Percentiles rank a stretch among this genome's conserved stretches.
These are phyloP conservation scores for Bovichtus diacanthus DNA, from an alignment of 2,797 vertebrate genomes.

Conservation along the genomic window DNA sequence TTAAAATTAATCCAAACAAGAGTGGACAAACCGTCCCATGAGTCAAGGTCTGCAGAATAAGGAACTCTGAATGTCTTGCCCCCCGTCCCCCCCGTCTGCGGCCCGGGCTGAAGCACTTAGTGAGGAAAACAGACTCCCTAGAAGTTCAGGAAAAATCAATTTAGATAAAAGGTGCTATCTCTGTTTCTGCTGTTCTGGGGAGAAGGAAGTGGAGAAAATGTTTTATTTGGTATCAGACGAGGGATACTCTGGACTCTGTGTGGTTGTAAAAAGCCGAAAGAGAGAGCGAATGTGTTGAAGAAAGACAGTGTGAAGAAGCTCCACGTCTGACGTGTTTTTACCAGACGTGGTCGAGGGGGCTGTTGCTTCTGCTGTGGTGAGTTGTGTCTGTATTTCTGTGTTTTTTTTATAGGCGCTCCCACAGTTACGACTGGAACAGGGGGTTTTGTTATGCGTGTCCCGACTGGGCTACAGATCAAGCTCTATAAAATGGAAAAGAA, in stretches of 20 bases:
- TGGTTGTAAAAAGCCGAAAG: slow-evolving; percentile 39
- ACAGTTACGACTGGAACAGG: neutral
- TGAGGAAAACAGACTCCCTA: slow-evolving; percentile 41
- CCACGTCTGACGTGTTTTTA: slow-evolving; percentile 46
- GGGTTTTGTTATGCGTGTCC: neutral
- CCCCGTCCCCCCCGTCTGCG: neutral
- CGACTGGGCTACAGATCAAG: neutral
- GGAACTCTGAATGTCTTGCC: slow-evolving; percentile 27
- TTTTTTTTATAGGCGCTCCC: slow-evolving; percentile 17
- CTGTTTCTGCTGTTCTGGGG: slow-evolving; percentile 36
- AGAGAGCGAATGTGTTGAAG: neutral
- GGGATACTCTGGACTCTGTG: slow-evolving; percentile 41
- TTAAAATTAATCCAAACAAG: slow-evolving; percentile 60
- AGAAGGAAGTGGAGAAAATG: slow-evolving; percentile 67
- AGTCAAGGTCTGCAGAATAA: slow-evolving; percentile 72
- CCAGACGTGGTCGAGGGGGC: slow-evolving; percentile 57
- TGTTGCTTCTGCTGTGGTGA: slow-evolving; percentile 48
- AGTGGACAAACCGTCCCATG: slow-evolving; percentile 38
- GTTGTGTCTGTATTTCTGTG: slow-evolving; percentile 38
- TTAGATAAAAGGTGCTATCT: slow-evolving; percentile 71
- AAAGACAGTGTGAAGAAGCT: slow-evolving; percentile 17
- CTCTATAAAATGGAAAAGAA: neutral
- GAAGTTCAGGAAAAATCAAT: slow-evolving; percentile 82
- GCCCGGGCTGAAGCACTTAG: slow-evolving; percentile 11
- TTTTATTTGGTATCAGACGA: slow-evolving; percentile 44